Evolutionary conservation across 2,888 invertebrate genomes (phyloP), one percentile per base, ranked within the genome.

Genomic region (Cerastis leucographa): DNA sequence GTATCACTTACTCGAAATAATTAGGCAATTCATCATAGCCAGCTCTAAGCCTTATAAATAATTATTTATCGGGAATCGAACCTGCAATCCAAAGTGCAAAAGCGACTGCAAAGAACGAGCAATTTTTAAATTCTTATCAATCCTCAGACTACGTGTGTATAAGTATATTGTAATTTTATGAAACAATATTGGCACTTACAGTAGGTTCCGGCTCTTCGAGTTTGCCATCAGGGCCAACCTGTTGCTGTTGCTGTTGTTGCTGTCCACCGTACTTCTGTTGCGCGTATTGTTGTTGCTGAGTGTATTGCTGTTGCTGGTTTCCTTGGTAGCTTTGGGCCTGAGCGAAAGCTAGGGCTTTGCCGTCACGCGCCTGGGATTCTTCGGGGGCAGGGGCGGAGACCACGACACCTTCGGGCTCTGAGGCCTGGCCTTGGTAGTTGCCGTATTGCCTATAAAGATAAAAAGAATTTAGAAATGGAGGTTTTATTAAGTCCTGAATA

Each of bases 121-220:
- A 1, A 1, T 29, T 17, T 12, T 56, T 17, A 56, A 7, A 59
- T 59, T 35, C 29, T 8, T 22, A 44, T 22, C 19, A n/a, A 35
- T 51, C 7, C 8, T 59, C 12, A 25, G 35, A 22, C 9, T 12
- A 49, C n/a, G n/a, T n/a, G n/a, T 5, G 12, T 22, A 1, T 22
- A 49, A 6, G 12, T 49, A 22, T 35, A 35, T 8, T 35, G 2
- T 9, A 19, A 42, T 25, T 29, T 40, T 7, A 2, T n/a, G 14
- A 49, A 22, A 72, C 4, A 25, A 42, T 22, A 19, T 44, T 19
- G 71, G 73, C 35, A 94, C 95, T 94, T 76, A 96, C 96, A 81
- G 96, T 96, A 56, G 96, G 95, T 80, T 96, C 96, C 35, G 94
- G 94, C 56, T 95, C 94, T 76, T 93, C 83, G 56, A 85, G 78